Base-by-base conservation (phyloP, 1,140 invertebrate genomes). In the Trichonephila clavata region DNA sequence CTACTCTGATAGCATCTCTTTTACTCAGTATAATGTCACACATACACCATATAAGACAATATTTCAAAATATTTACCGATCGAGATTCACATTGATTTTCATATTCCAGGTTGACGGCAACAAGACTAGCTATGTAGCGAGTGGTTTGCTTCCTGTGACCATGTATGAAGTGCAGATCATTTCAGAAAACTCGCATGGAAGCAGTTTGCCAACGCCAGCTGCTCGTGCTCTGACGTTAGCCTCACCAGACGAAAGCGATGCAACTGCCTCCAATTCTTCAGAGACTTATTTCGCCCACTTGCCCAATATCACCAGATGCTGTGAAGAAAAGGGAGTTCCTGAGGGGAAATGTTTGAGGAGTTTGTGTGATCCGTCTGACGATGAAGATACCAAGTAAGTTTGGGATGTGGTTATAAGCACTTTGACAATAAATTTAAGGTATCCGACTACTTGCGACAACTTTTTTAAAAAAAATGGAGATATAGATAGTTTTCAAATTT, bases 121-220 rank as follows among this genome's bases (percentile, higher is more conserved):
- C 86, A 96, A 93, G 97, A 96, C 4, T 1, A 96, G 96, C 65
- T 96, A 97, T 0, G 95, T 97, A 0, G 94, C 98, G 3, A 96
- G 96, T 86, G 96, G 97, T 95, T 96, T 97, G 65, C 95, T 96
- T 2, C 97, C 97, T 0, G 97, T 97, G 94, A 98, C 97, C 27
- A 98, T 98, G 97, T 98, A 98, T 95, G 97, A 98, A 95, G 96
- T 98, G 2, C 97, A 97, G 0, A 97, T 98, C 16, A 97, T 96
- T 1, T 97, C 97, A 0, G 96, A 96, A 71, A 98, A 98, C 95
- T 96, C 96, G 27, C 97, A 97, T 94, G 98, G 98, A 0, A 96
- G 96, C 0, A 98, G 97, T 95, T 95, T 98, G 93, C 97, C 98
- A 0, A 97, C 97, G 27, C 97, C 97, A 91, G 96, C 96, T 13